Evolutionary conservation across 2,888 invertebrate genomes (phyloP), one percentile per base, ranked within the genome.

Genomic region (Drosophila meridionalis): DNA sequence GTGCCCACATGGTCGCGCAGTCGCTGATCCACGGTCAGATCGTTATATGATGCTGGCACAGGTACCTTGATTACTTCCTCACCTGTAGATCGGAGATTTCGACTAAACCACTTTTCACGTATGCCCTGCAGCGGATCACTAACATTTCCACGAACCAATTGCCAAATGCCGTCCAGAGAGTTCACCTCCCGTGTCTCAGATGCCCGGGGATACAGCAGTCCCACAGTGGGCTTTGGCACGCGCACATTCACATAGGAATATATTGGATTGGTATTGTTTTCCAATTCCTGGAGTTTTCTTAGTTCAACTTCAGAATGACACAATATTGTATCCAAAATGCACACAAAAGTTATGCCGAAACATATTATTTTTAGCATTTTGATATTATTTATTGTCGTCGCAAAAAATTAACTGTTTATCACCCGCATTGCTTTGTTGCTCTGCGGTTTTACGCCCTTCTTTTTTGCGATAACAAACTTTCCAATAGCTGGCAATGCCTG

Each of bases 21-120:
- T 0, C 43, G 30, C 5, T 57, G 45, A 12, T 97, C 96, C 58
- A 96, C 96, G 0, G 97, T 97, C 14, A 99, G 95, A 92, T 99
- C 99, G 91, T 99, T 99, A 94, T 97, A 99, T 62, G 98, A 98
- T 0, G 98, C 96, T 0, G 99, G 99, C 7, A 99, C 99, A 6
- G 99, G 98, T 98, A 99, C 99, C 28, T 95, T 94, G 48, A 97
- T 96, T 1, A 96, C 95, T 40, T 95, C 32, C 14, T 38, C 30
- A 0, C 73, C 63, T 5, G 96, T 96, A 94, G 95, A 95, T 52
- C 94, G 94, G 11, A 98, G 94, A 82, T 96, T 95, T 63, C 94
- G 93, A 67, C 94, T 94, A 91, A 94, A 97, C 98, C 98, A 99
- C 71, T 95, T 94, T 73, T 97, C 95, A 57, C 94, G 93, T 80